Evolutionary conservation across 2,113 vertebrate species (phyloP).

Genomic region (Odocoileus hemionus): DNA sequence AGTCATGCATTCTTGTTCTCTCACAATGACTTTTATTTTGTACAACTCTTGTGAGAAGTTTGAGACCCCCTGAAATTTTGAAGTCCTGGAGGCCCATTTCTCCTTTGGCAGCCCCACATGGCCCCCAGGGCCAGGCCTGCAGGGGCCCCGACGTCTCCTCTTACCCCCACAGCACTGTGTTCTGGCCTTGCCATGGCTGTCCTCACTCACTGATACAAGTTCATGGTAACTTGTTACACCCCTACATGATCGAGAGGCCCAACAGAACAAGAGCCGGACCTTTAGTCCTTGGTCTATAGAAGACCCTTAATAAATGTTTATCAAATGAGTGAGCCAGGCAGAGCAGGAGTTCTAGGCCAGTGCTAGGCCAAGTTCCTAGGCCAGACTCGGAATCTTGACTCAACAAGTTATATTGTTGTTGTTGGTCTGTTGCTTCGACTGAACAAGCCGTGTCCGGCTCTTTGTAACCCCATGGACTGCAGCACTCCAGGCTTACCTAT

Average conservation of each 20-base stretch:
- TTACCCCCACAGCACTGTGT: neutral
- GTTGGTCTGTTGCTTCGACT: no score
- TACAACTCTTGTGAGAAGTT: neutral
- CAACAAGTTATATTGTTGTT: neutral
- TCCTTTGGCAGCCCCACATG: neutral
- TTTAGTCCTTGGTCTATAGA: neutral
- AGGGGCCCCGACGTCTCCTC: neutral
- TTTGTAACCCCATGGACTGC: no score
- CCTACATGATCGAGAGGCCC: neutral
- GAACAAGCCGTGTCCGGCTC: no score
- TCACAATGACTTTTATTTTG: neutral
- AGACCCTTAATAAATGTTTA: neutral
- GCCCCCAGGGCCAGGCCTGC: neutral
- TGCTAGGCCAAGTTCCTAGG: neutral
- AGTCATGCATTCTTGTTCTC: neutral
- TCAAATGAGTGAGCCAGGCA: neutral
- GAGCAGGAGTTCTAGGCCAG: neutral
- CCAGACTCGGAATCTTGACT: neutral
- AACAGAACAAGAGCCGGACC: neutral
- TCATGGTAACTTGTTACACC: neutral
- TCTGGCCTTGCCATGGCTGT: neutral
- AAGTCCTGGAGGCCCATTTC: neutral
- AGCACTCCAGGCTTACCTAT: neutral
- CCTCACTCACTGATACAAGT: neutral
- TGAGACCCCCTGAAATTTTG: neutral